Conservation (phyloP, 2,888 invertebrate species). For the Phragmatobia fuliginosa region DNA sequence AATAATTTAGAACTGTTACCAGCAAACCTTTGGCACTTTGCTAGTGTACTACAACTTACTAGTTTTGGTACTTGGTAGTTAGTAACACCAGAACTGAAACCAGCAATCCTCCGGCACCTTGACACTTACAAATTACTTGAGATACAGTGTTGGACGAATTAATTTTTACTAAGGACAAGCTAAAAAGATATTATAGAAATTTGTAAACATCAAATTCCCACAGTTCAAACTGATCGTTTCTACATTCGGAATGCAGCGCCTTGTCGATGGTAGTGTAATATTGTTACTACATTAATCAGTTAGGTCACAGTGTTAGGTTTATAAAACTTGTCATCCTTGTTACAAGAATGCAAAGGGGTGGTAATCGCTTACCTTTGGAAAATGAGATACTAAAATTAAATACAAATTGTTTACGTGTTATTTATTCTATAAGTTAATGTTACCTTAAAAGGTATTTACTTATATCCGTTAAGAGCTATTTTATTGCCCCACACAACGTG, state of each 20-base stretch:
- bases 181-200: too few species aligned
- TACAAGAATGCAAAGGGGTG: neutral
- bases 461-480: neutral
- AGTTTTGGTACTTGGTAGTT: too few species aligned
- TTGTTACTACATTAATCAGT: conserved; percentile 2
- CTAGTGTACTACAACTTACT: too few species aligned
- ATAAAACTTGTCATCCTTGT: neutral
- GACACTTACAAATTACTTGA: too few species aligned
- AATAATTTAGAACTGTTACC: too few species aligned
- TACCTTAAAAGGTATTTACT: neutral
- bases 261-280: conserved; percentile 1
- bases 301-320: neutral
- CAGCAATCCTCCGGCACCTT: too few species aligned
- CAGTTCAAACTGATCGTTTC: neutral
- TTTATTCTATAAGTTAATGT: neutral
- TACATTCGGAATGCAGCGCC: neutral
- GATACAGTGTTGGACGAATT: too few species aligned
- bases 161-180: too few species aligned
- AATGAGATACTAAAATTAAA: too few species aligned
- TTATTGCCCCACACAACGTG: neutral
- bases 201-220: neutral
- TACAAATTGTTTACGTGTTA: neutral
- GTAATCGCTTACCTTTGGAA: neutral
- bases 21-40: too few species aligned
- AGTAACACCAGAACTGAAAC: too few species aligned